A percentile compares a stretch with the other conserved stretches of the same genome.
Evolutionary conservation across 2,113 vertebrate species (phyloP).

Genomic region (Engraulis encrasicolus): DNA sequence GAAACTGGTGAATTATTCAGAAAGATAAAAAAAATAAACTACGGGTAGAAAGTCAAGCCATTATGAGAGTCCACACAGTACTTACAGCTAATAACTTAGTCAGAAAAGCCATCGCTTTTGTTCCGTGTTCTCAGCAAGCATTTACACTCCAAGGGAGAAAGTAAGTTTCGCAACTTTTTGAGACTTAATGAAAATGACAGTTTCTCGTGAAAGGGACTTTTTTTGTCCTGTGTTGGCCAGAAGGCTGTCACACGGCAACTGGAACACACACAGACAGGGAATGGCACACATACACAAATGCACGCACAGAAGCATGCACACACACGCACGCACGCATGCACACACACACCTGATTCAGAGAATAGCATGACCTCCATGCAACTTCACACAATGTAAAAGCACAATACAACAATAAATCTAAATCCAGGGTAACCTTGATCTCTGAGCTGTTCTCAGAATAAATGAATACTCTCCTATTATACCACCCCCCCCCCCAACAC

Average conservation of each 20-base stretch:
- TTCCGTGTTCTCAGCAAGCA: not conserved
- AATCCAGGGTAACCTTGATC: not conserved
- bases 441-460: not conserved
- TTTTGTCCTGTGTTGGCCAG: no score
- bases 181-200: not conserved
- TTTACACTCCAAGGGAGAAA: not conserved
- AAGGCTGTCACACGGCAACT: no score
- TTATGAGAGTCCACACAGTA: not conserved
- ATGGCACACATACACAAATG: not conserved
- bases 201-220: not conserved
- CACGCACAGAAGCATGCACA: not conserved
- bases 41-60: not conserved
- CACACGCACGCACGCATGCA: not conserved
- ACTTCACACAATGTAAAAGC: not conserved
- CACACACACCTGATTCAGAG: not conserved
- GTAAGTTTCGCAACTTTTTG: not conserved
- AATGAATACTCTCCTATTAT: not conserved
- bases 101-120: not conserved
- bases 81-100: not conserved
- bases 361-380: not conserved
- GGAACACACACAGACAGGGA: not conserved
- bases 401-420: not conserved
- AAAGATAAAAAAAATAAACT: not conserved
- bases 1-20: not conserved
- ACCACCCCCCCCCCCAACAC: no score